A percentile compares a stretch with the other conserved stretches of the same genome.
Conservation (phyloP, 2,797 vertebrate genomes). For the Sebastes aleutianus region DNA sequence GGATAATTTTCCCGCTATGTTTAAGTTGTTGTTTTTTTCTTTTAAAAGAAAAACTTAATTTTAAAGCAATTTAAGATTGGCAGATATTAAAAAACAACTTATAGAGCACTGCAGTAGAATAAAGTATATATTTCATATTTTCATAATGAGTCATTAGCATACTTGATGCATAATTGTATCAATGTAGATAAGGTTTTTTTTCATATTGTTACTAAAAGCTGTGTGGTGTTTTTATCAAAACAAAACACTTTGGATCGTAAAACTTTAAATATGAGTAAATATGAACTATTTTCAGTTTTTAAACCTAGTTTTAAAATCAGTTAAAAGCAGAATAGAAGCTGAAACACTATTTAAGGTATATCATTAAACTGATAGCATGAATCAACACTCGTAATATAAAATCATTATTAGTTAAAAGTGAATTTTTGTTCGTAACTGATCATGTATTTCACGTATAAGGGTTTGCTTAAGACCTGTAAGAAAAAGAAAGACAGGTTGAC, state of each 20-base stretch:
- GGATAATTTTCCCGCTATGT: background rate
- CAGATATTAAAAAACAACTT: background rate
- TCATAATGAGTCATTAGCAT: background rate
- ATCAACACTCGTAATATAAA: background rate
- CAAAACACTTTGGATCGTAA: background rate
- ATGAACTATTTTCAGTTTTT: background rate
- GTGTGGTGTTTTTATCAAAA: background rate
- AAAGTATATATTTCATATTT: background rate
- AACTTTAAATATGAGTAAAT: background rate
- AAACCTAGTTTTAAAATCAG: background rate
- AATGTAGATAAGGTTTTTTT: no score
- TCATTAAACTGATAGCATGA: background rate
- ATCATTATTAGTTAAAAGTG: background rate
- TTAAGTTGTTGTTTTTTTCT: no score
- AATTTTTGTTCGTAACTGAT: background rate
- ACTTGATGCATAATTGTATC: background rate
- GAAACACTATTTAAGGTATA: background rate
- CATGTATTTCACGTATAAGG: background rate
- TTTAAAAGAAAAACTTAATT: background rate
- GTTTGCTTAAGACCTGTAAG: background rate
- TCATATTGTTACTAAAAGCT: background rate
- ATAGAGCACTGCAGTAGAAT: background rate
- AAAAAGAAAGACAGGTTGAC: background rate
- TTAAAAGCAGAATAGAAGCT: background rate
- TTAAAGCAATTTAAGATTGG: background rate